phyloP scores from a whole-genome alignment of 2,113 vertebrate genomes.

The Plotosus lineatus region DNA sequence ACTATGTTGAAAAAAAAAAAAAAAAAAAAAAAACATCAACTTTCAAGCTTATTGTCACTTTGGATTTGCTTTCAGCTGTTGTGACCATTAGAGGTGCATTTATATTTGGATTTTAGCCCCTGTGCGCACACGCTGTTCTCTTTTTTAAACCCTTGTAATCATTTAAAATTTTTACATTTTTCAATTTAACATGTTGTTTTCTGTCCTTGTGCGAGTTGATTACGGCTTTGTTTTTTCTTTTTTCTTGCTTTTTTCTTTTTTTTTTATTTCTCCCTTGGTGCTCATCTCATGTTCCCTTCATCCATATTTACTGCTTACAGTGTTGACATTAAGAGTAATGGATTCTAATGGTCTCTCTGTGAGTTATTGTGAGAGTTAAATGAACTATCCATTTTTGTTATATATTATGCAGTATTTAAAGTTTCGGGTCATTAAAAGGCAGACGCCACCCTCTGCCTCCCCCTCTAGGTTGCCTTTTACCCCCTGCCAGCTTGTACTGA shows the following conservation, averaged over 20 bases:
- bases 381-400: constrained; percentile 98
- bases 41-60: neutral
- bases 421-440: constrained; percentile 99
- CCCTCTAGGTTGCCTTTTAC: constrained; percentile 85
- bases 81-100: neutral
- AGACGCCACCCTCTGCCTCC: constrained; percentile 88
- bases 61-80: constrained; percentile 11
- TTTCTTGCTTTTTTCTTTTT: too few relatives aligned
- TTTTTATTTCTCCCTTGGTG: constrained; percentile 53
- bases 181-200: constrained; percentile 47
- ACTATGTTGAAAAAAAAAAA: neutral
- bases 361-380: constrained; percentile 93
- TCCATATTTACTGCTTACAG: constrained; percentile 90
- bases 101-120: constrained; percentile 6
- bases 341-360: constrained; percentile 93
- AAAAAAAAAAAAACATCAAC: neutral
- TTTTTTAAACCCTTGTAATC: constrained; percentile 14
- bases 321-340: constrained; percentile 95
- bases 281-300: constrained; percentile 65
- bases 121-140: neutral
- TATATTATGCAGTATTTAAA: constrained; percentile 99
- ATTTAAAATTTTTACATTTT: constrained; percentile 39
- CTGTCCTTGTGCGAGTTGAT: constrained; percentile 60
- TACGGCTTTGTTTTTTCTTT: constrained; percentile 61
- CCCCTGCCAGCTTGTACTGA: constrained; percentile 83